A percentile compares a stretch with the other conserved stretches of the same genome.
Conservation (phyloP, 2,113 vertebrate species). For the Ahaetulla prasina region DNA sequence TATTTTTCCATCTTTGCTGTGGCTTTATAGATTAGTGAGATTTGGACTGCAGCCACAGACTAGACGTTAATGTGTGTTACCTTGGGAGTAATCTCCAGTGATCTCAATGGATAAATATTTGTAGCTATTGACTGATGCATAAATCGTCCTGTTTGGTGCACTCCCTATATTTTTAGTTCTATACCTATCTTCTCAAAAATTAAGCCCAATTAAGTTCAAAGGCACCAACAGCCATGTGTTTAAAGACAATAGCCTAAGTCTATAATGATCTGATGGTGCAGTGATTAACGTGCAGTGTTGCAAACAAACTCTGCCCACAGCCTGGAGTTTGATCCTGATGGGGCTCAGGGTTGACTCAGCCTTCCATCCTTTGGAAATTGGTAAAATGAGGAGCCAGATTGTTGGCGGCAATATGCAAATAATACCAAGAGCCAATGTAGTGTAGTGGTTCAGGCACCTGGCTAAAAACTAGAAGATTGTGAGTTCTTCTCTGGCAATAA, state of each 20-base stretch:
- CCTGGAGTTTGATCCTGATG: neutral
- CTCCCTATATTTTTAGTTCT: neutral
- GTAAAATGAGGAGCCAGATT: neutral
- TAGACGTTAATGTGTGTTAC: neutral
- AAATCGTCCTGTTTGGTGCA: neutral
- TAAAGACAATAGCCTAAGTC: neutral
- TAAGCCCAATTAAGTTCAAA: neutral
- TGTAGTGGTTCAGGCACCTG: no score
- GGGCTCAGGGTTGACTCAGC: no score
- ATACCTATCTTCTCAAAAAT: neutral
- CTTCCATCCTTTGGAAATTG: neutral
- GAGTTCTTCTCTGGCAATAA: neutral
- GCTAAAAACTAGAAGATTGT: neutral
- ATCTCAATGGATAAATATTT: neutral
- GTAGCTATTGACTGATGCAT: neutral
- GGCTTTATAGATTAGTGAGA: neutral
- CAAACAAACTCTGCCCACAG: neutral
- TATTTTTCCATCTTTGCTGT: neutral
- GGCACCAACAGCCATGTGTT: neutral
- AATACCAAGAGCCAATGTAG: neutral
- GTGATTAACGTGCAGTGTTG: neutral
- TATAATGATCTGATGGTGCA: neutral
- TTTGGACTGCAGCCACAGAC: neutral
- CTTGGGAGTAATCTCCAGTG: neutral
- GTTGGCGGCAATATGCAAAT: neutral